Evolutionary conservation across 2,797 vertebrate species (phyloP).

Genomic region (Dendrocincla tyrannina): DNA sequence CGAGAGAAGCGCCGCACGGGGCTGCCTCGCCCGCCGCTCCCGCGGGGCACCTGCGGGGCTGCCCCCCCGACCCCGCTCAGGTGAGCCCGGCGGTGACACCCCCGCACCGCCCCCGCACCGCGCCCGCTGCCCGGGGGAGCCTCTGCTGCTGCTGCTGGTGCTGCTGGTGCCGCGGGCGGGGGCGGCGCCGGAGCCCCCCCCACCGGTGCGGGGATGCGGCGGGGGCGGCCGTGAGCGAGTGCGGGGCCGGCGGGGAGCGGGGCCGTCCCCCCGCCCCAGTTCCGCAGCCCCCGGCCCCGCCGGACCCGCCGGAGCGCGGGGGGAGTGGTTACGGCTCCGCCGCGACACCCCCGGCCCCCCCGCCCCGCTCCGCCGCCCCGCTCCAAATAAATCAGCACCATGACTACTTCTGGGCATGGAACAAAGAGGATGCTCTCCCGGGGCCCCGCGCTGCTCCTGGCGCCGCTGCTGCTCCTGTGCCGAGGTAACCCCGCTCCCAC

Average conservation of each 20-base stretch:
- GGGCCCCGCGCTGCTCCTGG: conserved; percentile 50
- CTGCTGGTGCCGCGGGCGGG: not conserved
- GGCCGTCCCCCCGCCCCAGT: not conserved
- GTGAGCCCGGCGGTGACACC: not conserved
- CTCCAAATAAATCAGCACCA: conserved; percentile 50
- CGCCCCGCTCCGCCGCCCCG: not conserved
- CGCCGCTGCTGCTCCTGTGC: conserved; percentile 59
- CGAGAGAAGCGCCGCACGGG: not conserved
- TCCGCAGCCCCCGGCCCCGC: not conserved
- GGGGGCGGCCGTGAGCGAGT: not conserved
- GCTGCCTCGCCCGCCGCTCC: not conserved
- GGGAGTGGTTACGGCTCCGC: conserved; percentile 15
- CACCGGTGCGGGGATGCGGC: not conserved
- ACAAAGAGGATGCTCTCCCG: conserved; percentile 52
- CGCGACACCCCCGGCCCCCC: not conserved
- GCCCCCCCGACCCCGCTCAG: not conserved
- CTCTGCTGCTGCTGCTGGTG: not conserved
- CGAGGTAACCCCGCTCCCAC: conserved; percentile 41
- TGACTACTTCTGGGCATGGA: conserved; percentile 63
- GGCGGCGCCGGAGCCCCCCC: not conserved
- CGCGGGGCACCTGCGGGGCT: not conserved
- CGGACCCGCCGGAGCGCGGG: not conserved
- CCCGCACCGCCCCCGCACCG: not conserved
- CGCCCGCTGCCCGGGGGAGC: not conserved
- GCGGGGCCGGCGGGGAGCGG: not conserved